A percentile compares a stretch with the other conserved stretches of the same genome.
Evolutionary conservation across 2,113 vertebrate species (phyloP).

Genomic region (Sphaerodactylus townsendi): DNA sequence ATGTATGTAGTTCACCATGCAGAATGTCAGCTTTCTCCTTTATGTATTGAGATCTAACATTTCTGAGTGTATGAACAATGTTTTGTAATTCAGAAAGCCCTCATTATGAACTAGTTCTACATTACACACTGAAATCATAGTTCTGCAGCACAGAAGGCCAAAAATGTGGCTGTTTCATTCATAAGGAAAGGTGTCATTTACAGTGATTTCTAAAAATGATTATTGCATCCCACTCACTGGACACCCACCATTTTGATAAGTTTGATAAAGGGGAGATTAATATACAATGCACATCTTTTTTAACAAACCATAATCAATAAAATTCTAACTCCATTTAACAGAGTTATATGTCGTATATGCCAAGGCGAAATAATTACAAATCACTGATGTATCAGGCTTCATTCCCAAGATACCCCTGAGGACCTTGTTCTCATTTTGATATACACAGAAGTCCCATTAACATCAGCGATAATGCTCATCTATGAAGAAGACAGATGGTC

Average conservation of each 20-base stretch:
- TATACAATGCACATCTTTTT: too few relatives aligned
- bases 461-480: slow-evolving; percentile 56
- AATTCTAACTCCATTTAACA: slow-evolving; percentile 58
- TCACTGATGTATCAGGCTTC: slow-evolving; percentile 43
- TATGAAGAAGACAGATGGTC: slow-evolving; percentile 42
- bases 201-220: too few relatives aligned
- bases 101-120: background rate
- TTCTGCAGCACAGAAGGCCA: too few relatives aligned
- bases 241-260: too few relatives aligned
- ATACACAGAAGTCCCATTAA: slow-evolving; percentile 49
- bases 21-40: background rate
- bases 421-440: slow-evolving; percentile 16
- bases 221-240: too few relatives aligned
- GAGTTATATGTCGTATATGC: slow-evolving; percentile 38
- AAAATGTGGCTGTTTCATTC: too few relatives aligned
- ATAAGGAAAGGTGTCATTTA: too few relatives aligned
- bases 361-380: slow-evolving; percentile 59
- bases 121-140: too few relatives aligned
- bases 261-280: too few relatives aligned
- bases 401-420: slow-evolving; percentile 18
- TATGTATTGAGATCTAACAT: background rate
- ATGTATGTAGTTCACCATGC: background rate
- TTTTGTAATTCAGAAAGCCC: background rate
- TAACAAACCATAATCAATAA: slow-evolving; percentile 1
- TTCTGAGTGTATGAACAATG: background rate